Evolutionary conservation across 2,888 invertebrate genomes (phyloP).

Genomic region (Ophion ventricosus): DNA sequence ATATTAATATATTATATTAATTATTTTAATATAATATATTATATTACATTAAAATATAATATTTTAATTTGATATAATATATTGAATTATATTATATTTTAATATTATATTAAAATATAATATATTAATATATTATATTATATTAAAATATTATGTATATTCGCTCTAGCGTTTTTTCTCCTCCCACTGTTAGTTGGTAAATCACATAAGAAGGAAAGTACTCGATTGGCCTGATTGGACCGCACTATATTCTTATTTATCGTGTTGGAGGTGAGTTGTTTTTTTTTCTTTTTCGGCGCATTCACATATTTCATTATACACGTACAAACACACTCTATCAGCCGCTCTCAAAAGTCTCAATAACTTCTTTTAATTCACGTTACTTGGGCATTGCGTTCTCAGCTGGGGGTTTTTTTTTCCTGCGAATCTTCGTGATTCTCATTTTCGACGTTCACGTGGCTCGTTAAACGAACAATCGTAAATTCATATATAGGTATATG

Average conservation of each 20-base stretch:
- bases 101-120: too few relatives aligned
- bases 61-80: too few relatives aligned
- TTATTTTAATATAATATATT: too few relatives aligned
- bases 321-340: slow-evolving; percentile 18
- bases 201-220: not conserved
- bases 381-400: slow-evolving; percentile 3
- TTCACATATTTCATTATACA: slow-evolving; percentile 2
- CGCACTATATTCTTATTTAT: not conserved
- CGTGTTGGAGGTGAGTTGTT: not conserved
- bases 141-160: not conserved
- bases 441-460: slow-evolving; percentile 45
- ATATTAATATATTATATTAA: not conserved
- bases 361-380: slow-evolving; percentile 5
- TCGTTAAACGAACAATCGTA: slow-evolving; percentile 47
- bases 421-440: not conserved
- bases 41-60: too few relatives aligned
- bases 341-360: slow-evolving; percentile 7
- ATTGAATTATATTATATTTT: too few relatives aligned
- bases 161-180: not conserved
- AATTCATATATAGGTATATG: slow-evolving; percentile 14
- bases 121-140: too few relatives aligned
- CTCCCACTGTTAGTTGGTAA: not conserved
- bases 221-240: slow-evolving; percentile 12
- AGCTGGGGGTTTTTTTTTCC: not conserved
- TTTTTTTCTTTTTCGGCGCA: not conserved